phyloP scores from a whole-genome alignment of 1,140 invertebrate genomes.

The Hydropsyche tenuis region DNA sequence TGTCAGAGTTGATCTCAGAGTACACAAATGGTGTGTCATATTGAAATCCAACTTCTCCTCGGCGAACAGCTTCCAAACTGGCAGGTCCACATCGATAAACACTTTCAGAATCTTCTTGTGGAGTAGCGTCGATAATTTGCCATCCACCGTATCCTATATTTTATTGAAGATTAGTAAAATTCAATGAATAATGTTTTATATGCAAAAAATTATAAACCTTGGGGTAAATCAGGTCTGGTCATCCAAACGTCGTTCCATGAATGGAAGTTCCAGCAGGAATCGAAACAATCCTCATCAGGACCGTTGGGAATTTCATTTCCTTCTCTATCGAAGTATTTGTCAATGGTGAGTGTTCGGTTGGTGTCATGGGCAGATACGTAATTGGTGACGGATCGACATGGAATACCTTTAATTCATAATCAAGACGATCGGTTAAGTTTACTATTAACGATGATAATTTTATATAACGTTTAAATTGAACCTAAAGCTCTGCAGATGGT shows the following conservation, averaged over 20 bases:
- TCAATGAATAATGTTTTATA: not conserved
- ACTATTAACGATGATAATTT: not conserved
- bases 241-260: constrained; percentile 89
- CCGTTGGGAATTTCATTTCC: constrained; percentile 69
- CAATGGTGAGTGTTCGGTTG: constrained; percentile 73
- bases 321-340: constrained; percentile 71
- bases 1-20: constrained; percentile 80
- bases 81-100: constrained; percentile 75
- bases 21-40: constrained; percentile 81
- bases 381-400: constrained; percentile 76
- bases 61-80: constrained; percentile 72
- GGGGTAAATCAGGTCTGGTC: constrained; percentile 74
- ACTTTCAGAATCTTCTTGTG: constrained; percentile 74
- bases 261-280: constrained; percentile 81
- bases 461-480: constrained; percentile 44
- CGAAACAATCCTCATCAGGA: constrained; percentile 66
- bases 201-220: constrained; percentile 53
- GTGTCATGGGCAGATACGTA: constrained; percentile 82
- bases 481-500: constrained; percentile 69
- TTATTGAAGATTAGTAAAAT: constrained; percentile 3
- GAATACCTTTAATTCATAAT: constrained; percentile 65
- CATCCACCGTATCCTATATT: constrained; percentile 74
- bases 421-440: constrained; percentile 5
- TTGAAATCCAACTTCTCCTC: constrained; percentile 75
- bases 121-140: constrained; percentile 81